Conservation (phyloP, 2,797 vertebrate genomes). For the Sorex maritimensis region DNA sequence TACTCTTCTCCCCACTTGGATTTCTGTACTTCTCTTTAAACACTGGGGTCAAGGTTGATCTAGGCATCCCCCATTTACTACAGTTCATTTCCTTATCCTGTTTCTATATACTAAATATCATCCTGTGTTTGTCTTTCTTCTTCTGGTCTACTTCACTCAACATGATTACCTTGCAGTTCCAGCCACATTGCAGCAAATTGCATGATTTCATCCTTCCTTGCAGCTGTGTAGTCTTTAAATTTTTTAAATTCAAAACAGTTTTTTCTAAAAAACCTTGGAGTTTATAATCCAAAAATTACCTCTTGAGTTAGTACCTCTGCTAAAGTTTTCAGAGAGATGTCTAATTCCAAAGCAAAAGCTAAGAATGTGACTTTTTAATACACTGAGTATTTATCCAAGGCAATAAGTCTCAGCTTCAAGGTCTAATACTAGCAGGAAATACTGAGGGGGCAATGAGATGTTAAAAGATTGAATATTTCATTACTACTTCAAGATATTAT, state of each 20-base stretch:
- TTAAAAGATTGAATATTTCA: slow-evolving; percentile 78
- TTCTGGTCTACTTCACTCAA: no score
- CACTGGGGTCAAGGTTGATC: no score
- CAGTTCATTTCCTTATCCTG: no score
- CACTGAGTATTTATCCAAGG: slow-evolving; percentile 44
- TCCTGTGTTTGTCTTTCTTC: no score
- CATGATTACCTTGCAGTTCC: no score
- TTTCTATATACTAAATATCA: no score
- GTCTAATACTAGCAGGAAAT: slow-evolving; percentile 77
- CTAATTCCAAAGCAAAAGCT: slow-evolving; percentile 69
- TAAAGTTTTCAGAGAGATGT: slow-evolving; percentile 51
- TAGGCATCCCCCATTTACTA: no score
- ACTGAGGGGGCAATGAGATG: slow-evolving; percentile 70
- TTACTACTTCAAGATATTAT: slow-evolving; percentile 69
- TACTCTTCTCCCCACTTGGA: no score
- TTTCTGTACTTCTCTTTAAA: no score
- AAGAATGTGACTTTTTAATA: slow-evolving; percentile 63
- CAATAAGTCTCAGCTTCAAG: slow-evolving; percentile 74
- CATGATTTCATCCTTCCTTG: no score
- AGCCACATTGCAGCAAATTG: no score
- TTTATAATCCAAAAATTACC: slow-evolving; percentile 50
- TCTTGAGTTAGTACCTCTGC: slow-evolving; percentile 45
- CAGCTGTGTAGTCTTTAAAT: slow-evolving; percentile 22
- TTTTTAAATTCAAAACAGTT: slow-evolving; percentile 48
- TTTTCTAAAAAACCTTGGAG: slow-evolving; percentile 10